Base-by-base conservation (phyloP, 1,140 invertebrate species). In the Pseudachorutes palmiensis region DNA sequence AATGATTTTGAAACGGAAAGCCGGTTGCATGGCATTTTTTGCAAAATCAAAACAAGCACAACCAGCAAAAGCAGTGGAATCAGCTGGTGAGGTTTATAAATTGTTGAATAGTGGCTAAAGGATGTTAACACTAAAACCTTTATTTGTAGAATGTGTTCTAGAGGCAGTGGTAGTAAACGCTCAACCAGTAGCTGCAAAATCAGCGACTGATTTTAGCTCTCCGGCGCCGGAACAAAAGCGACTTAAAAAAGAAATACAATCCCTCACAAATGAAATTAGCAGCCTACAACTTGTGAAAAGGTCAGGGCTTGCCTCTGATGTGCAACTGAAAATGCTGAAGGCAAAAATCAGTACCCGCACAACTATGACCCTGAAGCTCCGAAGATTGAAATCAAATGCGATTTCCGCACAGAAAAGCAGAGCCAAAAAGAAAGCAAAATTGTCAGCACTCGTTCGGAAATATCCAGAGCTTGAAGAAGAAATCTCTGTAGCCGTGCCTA, bases 401-500 rank as follows among this genome's bases (percentile, higher is more conserved):
- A 5, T 19, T 41, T 41, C 36, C 19, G 36, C 36, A 16, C 36
- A 33, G 32, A 48, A 31, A 5, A 1, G 14, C 1, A 26, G 51
- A 0, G 32, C 2, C 2, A 41, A 45, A 2, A 63, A 55, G 26
- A 65, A 65, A 22, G 22, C 28, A 1, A 65, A 65, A 57, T 0
- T 65, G 1, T 14, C 32, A 26, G 64, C 45, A 9, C 3, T 65
- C 0, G 24, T 33, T 12, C 3, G 3, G 2, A 55, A 57, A 3
- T 22, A 36, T 19, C 64, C 64, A 30, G 51, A 33, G n/a, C 33
- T 66, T 63, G 26, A 30, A 19, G 33, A n/a, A 28, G 31, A 31
- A 14, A 31, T 51, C 16, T 26, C 55, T 14, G 9, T 14, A 16
- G 9, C 51, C 14, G n/a, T n/a, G n/a, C n/a, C n/a, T n/a, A n/a